Evolutionary conservation across 1,140 invertebrate genomes (phyloP).

Genomic region (Diabrotica virgifera): DNA sequence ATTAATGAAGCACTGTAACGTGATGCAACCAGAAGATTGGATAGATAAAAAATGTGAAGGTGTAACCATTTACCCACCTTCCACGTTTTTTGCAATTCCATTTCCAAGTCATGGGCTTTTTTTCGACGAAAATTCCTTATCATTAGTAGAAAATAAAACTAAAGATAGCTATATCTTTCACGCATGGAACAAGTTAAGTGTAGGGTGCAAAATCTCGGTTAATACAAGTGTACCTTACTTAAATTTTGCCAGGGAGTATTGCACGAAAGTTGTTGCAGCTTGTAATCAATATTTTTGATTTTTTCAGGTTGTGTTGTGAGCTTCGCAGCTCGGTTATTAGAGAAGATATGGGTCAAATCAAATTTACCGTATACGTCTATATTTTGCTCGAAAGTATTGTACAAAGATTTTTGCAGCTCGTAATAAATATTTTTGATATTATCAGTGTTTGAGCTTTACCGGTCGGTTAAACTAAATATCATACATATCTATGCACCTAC

Average conservation of each 20-base stretch:
- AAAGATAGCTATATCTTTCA: slow-evolving; percentile 60
- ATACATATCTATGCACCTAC: too few relatives aligned
- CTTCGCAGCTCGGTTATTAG: too few relatives aligned
- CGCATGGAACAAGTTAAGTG: slow-evolving; percentile 68
- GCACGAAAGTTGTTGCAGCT: slow-evolving; percentile 52
- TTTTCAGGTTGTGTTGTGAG: too few relatives aligned
- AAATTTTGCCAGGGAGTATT: slow-evolving; percentile 57
- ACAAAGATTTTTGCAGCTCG: too few relatives aligned
- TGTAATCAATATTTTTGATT: slow-evolving; percentile 29
- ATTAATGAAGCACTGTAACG: slow-evolving; percentile 58
- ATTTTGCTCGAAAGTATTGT: too few relatives aligned
- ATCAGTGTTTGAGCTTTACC: too few relatives aligned
- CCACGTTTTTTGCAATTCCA: slow-evolving; percentile 63
- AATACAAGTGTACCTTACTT: slow-evolving; percentile 55
- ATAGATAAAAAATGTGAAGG: slow-evolving; percentile 55
- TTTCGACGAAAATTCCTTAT: slow-evolving; percentile 53
- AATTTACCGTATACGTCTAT: too few relatives aligned
- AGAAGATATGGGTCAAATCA: too few relatives aligned
- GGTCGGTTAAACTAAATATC: too few relatives aligned
- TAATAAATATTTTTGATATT: too few relatives aligned
- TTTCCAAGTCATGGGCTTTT: slow-evolving; percentile 62
- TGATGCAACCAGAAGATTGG: slow-evolving; percentile 57
- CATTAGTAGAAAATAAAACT: slow-evolving; percentile 52
- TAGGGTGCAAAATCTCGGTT: slow-evolving; percentile 47
- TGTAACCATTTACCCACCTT: slow-evolving; percentile 61